Conservation (phyloP, 2,113 vertebrate species). For the Amazona vittata region DNA sequence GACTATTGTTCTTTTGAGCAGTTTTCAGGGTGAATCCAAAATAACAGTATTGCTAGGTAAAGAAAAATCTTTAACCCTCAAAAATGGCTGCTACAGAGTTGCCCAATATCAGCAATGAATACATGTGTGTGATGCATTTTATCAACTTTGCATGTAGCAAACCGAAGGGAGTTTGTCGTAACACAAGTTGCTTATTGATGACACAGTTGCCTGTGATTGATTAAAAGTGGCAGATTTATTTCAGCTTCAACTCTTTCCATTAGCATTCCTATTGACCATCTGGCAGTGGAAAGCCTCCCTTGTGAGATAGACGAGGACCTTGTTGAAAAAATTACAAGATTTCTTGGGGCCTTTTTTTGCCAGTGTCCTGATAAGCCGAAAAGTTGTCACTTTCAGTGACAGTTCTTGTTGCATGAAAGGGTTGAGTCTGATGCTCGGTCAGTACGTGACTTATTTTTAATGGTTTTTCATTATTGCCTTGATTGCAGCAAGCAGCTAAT, state of each 20-base stretch:
- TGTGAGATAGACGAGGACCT: constrained; percentile 34
- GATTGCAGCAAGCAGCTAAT: background rate
- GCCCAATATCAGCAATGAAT: background rate
- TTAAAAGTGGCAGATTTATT: constrained; percentile 78
- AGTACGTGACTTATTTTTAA: constrained; percentile 27
- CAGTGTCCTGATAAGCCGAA: constrained; percentile 32
- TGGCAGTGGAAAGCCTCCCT: constrained; percentile 63
- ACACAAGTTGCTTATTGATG: constrained; percentile 49
- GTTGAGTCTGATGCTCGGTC: background rate
- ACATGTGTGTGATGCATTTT: background rate
- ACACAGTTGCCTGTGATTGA: constrained; percentile 69
- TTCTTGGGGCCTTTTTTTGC: constrained; percentile 42
- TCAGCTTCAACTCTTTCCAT: constrained; percentile 73
- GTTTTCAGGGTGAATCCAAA: background rate
- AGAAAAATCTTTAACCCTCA: background rate
- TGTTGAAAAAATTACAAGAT: constrained; percentile 46
- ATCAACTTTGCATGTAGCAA: constrained; percentile 13
- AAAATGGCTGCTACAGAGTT: background rate
- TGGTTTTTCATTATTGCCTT: constrained; percentile 28
- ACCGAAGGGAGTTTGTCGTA: constrained; percentile 54
- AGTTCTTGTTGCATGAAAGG: constrained; percentile 18
- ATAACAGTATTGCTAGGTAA: background rate
- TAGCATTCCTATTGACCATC: constrained; percentile 72
- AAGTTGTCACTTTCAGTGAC: constrained; percentile 51
- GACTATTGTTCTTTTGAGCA: background rate